These are phyloP conservation scores for Sepioteuthis lessoniana DNA, from an alignment of 2,888 invertebrate species.

Conservation along the genomic window DNA sequence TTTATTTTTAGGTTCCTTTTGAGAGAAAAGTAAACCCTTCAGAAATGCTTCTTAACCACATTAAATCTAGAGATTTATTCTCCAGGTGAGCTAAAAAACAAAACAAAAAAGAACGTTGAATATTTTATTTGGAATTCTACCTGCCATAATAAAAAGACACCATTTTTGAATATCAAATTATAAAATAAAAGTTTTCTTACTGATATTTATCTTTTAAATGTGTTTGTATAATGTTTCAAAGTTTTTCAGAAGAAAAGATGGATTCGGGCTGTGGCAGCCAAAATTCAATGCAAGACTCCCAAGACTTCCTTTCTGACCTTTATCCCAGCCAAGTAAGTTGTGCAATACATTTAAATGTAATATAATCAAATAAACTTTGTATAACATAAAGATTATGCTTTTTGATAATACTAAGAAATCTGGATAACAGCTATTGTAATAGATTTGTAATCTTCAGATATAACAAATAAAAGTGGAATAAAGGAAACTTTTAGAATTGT, in stretches of 20 bases:
- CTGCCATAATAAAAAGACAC: background rate
- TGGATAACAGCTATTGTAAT: no score
- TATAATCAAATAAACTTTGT: no score
- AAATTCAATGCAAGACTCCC: background rate
- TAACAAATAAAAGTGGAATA: no score
- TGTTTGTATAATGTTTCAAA: background rate
- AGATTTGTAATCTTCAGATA: no score
- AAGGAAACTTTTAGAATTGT: no score
- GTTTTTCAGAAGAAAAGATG: conserved; percentile 41
- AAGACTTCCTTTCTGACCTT: conserved; percentile 39
- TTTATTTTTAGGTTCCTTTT: background rate
- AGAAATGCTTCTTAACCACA: conserved; percentile 38
- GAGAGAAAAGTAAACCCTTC: background rate
- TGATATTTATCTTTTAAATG: background rate
- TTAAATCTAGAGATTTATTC: conserved; percentile 42
- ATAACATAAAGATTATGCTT: no score
- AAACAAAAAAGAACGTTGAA: background rate
- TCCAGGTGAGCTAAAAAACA: background rate
- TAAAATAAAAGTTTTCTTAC: no score
- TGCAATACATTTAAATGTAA: background rate
- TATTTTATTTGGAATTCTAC: background rate
- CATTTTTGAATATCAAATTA: no score
- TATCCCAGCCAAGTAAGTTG: conserved; percentile 42
- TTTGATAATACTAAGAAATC: no score
- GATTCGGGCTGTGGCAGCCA: conserved; percentile 39